Evolutionary conservation across 2,888 invertebrate genomes (phyloP), one percentile per base, ranked within the genome.

Genomic region (Eremobia ochroleuca): DNA sequence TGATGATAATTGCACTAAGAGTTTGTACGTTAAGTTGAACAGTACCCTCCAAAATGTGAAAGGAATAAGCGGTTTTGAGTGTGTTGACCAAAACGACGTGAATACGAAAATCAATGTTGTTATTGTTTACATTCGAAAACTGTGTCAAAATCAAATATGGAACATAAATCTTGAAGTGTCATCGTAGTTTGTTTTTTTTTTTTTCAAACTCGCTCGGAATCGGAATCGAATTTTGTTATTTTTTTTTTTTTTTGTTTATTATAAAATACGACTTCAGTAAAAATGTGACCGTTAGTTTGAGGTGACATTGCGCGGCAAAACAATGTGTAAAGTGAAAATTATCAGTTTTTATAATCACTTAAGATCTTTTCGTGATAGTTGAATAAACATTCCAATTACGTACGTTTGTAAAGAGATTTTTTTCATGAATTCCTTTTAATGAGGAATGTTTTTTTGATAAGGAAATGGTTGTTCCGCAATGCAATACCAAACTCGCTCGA

Each of bases 381-480:
- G 70, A 77, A 71, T 76, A 87, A 87, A 88, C 76, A 85, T 13
- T 40, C 71, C 28, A 74, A 67, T 70, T 68, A 70, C 72, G 76
- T 67, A 73, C 72, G 77, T 77, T 73, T 76, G 87, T 81, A 18
- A 69, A 73, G 72, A 83, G 81, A 77, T 81, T 86, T 89, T 89
- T 88, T 83, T 70, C 59, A 37, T 40, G 71, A 59, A 73, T 84
- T 64, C 72, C 61, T 70, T 79, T 72, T 73, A 79, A 79, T 75
- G 73, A 73, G 68, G 66, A 40, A 37, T n/a, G 68, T 68, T 87
- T 88, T 87, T 87, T 89, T 82, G 78, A 87, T 85, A 76, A 85
- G 89, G 88, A 89, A 88, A 74, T 66, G 34, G 21, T 73, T 52
- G 73, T 89, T 89, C 87, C 88, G 88, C 74, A 49, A 66, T 79